Base-by-base conservation (phyloP, 2,797 vertebrate species). In the Lepilemur ruficaudatus region DNA sequence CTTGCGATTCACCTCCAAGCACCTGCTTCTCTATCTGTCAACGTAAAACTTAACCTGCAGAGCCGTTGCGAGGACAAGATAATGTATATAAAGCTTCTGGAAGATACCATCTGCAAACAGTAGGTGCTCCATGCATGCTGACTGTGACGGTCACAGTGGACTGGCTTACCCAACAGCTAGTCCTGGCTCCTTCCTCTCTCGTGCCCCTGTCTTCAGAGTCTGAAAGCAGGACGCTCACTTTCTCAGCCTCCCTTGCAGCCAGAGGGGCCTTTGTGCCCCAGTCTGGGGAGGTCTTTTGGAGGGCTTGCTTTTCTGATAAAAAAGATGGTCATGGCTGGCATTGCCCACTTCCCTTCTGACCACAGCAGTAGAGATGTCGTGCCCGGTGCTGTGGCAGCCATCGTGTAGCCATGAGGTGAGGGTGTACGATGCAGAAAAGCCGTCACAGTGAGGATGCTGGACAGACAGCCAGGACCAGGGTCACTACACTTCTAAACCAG, bases 341-440 rank as follows among this genome's bases (percentile, higher is more conserved):
- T 0, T 70, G 67, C 18, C 38, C 15, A 2, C 30, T 69, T 55
- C 11, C 23, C 32, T 61, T 46, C 50, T 2, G 23, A 55, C 13
- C 73, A 46, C 13, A 57, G 65, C 18, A 41, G 73, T 28, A 12
- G 30, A 23, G 67, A 93, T 1, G 48, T 5, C 3, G 1, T 10
- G 38, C 20, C 69, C 15, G n/a, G 81, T 55, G 78, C 91, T 46
- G 20, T 63, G 88, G 97, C 69, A 92, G 78, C 95, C 80, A 6
- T 20, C 15, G 35, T 48, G 85, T 46, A 41, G 55, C 85, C 63
- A 55, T 7, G 85, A 90, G 94, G 78, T 1, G 0, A 78, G 38
- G 6, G 32, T n/a, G 32, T 14, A 32, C 15, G 14, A 41, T 6
- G 3, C 18, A 22, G 41, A 50, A 70, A 38, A 73, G 12, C 15